Percentiles rank a stretch among this genome's conserved stretches.
These are phyloP conservation scores for Mimumesa dahlbomi DNA, from an alignment of 2,888 invertebrate genomes.

Conservation along the genomic window DNA sequence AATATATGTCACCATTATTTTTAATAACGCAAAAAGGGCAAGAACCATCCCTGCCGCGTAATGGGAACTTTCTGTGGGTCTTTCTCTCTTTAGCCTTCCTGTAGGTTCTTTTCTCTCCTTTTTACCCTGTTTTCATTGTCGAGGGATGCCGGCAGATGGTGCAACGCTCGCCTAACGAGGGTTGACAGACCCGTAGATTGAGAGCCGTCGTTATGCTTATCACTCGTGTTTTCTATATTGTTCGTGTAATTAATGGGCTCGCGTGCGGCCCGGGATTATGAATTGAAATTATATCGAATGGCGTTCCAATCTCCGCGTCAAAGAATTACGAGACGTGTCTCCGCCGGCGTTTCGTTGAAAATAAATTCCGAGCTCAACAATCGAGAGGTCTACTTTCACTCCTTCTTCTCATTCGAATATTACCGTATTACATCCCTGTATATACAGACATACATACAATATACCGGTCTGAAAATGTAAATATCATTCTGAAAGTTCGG, in stretches of 20 bases:
- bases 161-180: conserved; percentile 55
- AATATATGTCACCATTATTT: conserved; percentile 78
- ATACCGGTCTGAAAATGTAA: no score
- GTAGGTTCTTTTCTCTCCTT: conserved; percentile 2
- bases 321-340: background rate
- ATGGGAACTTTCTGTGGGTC: conserved; percentile 55
- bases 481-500: no score
- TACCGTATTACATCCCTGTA: no score
- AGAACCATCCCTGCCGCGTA: conserved; percentile 46
- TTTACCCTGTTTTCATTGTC: conserved; percentile 25
- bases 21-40: conserved; percentile 72
- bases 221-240: conserved; percentile 20
- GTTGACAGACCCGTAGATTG: conserved; percentile 47
- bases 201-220: conserved; percentile 42
- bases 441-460: no score
- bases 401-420: no score
- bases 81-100: conserved; percentile 15
- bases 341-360: no score
- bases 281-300: background rate
- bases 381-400: no score
- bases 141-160: conserved; percentile 40
- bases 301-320: background rate
- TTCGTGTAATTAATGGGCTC: conserved; percentile 20
- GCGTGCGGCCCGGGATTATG: background rate
- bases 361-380: no score